Evolutionary conservation across 2,797 vertebrate genomes (phyloP), one percentile per base, ranked within the genome.

Genomic region (Typhlichthys eigenmanni): DNA sequence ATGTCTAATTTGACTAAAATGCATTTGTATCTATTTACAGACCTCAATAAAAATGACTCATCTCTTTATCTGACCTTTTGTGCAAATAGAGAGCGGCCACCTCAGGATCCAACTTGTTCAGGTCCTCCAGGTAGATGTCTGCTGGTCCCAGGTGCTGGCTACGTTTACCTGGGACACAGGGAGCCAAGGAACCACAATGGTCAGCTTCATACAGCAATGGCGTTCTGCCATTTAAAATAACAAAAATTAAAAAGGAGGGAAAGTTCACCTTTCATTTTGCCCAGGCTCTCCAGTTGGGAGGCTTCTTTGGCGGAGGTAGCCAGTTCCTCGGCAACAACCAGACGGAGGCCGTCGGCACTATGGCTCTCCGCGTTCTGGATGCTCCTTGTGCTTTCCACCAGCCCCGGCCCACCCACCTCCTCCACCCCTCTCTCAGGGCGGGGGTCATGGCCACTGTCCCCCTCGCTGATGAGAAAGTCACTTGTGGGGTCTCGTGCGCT

Each of bases 61-160:
- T 13, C 29, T 11, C 16, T 1, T 2, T 19, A 29, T 73, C 65
- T 78, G 71, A 99, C 96, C 93, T 96, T 71, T 92, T 92, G 0
- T 93, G 92, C 71, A 98, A 95, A 89, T 93, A 95, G 14, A 95
- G 92, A 2, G 94, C 92, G 45, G 92, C 92, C 1, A 92, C 86
- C 50, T 94, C 88, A 8, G 95, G 92, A 16, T 94, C 88, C 51
- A 93, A 85, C 7, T 71, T 89, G 1, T 91, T 86, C 51, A 95
- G 78, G 45, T 96, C 95, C n/a, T 96, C 95, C 61, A 95, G 76
- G 74, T 95, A 95, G 90, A 96, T 91, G 16, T 90, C 93, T 19
- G 91, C 84, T 13, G 93, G 92, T 55, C 90, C 92, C 58, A 94
- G 81, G 68, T 92, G 92, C 72, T 91, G 88, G 65, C 87, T 95